Base-by-base conservation (phyloP, 2,113 vertebrate species). In the Polypterus senegalus region DNA sequence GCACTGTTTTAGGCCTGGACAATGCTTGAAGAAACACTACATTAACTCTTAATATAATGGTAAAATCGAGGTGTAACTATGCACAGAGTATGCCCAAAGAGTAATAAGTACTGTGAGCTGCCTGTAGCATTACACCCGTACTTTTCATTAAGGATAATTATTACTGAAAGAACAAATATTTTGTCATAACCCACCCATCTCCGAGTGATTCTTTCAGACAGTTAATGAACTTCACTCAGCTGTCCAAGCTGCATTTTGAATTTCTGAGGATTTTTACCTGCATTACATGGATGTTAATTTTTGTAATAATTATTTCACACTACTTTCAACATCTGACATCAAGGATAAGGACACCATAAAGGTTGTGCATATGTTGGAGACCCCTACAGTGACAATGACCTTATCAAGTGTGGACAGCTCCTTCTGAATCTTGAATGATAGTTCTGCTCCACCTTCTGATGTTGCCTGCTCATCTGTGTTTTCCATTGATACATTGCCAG, bases 311-410 rank as follows among this genome's bases (percentile, higher is more conserved):
- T 71, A 60, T 52, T 71, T 71, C 48, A 65, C 61, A 55, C 51
- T 68, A 46, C 9, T 57, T 4, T 61, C 27, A 53, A 65, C 9
- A 61, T 51, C 66, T 60, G 65, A 66, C 52, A 66, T 75, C 59
- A 63, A 73, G 63, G 54, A 73, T 59, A 69, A 69, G 61, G 65
- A 71, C 59, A 73, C 73, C 7, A 62, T 71, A 7, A 73, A 70
- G 61, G 62, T 69, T 63, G 61, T 69, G 44, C 3, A 58, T 4
- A 5, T 54, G 49, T 46, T 59, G 46, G 65, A 58, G 11, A 57
- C 67, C 57, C 5, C 60, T 68, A 62, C 44, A 4, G 5, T 68
- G 59, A 46, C 51, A 66, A 51, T 49, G 51, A 10, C 48, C 46
- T 58, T 62, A 63, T 60, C 62, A 53, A 9, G 47, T 66, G 62